These are phyloP conservation scores for Stichopus horrens DNA, from an alignment of 53 echinoderm and acorn worm genomes.

Conservation along the genomic window DNA sequence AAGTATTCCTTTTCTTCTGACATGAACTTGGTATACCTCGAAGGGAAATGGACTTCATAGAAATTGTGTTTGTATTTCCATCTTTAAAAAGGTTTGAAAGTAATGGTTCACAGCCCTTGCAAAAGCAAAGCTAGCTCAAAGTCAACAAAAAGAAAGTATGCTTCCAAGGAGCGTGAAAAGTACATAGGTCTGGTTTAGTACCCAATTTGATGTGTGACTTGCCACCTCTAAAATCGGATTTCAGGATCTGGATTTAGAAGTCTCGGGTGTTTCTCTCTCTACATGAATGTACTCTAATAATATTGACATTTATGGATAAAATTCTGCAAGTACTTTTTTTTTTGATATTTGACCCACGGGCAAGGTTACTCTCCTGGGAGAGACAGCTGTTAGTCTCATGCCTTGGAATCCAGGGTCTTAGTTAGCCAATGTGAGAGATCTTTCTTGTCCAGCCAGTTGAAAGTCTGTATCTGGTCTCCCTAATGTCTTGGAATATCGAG, in stretches of 20 bases:
- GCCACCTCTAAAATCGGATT: conserved; percentile 4
- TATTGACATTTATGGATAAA: conserved; percentile 23
- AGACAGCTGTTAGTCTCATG: neutral
- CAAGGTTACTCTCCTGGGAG: conserved; percentile 16
- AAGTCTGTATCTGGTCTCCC: neutral
- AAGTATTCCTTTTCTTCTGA: too few relatives aligned
- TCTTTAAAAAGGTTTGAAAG: neutral
- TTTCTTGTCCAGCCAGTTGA: neutral
- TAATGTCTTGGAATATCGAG: too few relatives aligned
- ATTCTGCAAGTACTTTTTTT: neutral
- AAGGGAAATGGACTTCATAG: neutral
- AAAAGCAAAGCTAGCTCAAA: conserved; percentile 7
- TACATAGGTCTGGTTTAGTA: neutral
- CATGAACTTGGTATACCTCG: neutral
- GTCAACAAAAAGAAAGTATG: neutral
- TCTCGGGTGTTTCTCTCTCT: neutral
- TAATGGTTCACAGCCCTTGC: neutral
- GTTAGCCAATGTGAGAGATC: neutral
- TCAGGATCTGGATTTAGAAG: neutral
- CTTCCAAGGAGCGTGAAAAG: neutral
- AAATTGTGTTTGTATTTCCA: conserved; percentile 14
- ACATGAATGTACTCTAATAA: conserved; percentile 17
- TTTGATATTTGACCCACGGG: conserved; percentile 25
- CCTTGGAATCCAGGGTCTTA: conserved; percentile 30
- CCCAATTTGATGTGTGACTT: neutral